Evolutionary conservation across 2,888 invertebrate species (phyloP).

Genomic region (Cacoxenus indagator): DNA sequence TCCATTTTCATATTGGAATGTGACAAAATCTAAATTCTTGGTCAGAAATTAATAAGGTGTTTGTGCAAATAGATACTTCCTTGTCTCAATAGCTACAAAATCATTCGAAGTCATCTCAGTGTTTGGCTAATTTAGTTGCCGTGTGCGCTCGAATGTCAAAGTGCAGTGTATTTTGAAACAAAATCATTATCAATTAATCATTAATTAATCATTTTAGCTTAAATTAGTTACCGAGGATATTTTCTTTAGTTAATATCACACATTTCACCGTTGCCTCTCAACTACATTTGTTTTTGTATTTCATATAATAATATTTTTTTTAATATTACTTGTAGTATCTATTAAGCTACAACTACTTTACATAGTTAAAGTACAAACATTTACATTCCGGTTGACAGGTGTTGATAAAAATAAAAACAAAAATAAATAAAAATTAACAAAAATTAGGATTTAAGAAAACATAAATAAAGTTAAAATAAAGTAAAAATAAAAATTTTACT

Average conservation of each 20-base stretch:
- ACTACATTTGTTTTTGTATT: conserved; percentile 14
- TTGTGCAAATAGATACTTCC: no score
- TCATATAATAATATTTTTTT: background rate
- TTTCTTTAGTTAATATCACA: conserved; percentile 58
- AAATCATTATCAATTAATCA: background rate
- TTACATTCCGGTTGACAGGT: background rate
- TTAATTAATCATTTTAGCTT: conserved; percentile 22
- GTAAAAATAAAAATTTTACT: background rate
- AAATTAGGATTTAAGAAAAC: no score
- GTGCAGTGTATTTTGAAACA: background rate
- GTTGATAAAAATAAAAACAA: conserved; percentile 1
- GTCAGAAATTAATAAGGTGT: no score
- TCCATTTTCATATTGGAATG: no score
- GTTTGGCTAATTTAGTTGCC: background rate
- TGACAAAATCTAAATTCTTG: no score
- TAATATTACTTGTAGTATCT: conserved; percentile 24
- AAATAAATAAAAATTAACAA: conserved; percentile 5
- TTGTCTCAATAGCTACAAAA: no score
- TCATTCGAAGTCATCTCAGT: background rate
- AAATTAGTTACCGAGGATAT: conserved; percentile 5
- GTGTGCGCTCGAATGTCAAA: background rate
- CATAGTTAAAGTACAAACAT: background rate
- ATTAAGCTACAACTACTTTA: background rate
- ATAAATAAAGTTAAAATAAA: conserved; percentile 1
- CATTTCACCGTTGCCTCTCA: conserved; percentile 40